phyloP scores from a whole-genome alignment of 1,140 invertebrate genomes.

The Pogonomyrmex californicus region DNA sequence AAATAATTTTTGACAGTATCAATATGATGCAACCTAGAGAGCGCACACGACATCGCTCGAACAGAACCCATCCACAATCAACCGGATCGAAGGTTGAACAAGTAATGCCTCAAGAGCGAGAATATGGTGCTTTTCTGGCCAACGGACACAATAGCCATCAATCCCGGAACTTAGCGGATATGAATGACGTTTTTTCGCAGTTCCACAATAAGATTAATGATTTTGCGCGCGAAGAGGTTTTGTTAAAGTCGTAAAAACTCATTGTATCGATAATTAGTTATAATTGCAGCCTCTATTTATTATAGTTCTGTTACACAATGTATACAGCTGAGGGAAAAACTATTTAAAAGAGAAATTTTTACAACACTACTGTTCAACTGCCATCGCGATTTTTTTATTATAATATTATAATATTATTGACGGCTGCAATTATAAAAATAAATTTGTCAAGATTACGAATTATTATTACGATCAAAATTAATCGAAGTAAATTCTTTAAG shows the following conservation, averaged over 20 bases:
- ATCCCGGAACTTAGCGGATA: conserved; percentile 72
- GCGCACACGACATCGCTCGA: conserved; percentile 71
- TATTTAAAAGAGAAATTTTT: conserved; percentile 4
- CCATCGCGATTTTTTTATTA: neutral
- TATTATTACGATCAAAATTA: neutral
- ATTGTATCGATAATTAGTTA: conserved; percentile 25
- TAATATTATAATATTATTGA: conserved; percentile 2
- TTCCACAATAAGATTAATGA: conserved; percentile 78
- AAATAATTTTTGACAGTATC: conserved; percentile 28
- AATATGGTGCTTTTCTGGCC: conserved; percentile 71
- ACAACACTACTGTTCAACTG: conserved; percentile 5
- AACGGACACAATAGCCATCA: conserved; percentile 68
- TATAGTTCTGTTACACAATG: neutral
- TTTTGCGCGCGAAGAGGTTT: conserved; percentile 80
- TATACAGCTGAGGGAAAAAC: neutral
- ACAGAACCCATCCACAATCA: conserved; percentile 63
- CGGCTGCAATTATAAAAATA: conserved; percentile 3
- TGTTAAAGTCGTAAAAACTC: conserved; percentile 78
- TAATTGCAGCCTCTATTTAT: neutral
- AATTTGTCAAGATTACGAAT: neutral
- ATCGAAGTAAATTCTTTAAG: conserved; percentile 42
- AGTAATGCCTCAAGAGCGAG: conserved; percentile 61
- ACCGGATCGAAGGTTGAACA: conserved; percentile 67
- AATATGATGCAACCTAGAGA: conserved; percentile 45
- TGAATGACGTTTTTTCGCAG: conserved; percentile 69